Evolutionary conservation across 2,888 invertebrate species (phyloP), one percentile per base, ranked within the genome.

Genomic region (Temnothorax unifasciatus): DNA sequence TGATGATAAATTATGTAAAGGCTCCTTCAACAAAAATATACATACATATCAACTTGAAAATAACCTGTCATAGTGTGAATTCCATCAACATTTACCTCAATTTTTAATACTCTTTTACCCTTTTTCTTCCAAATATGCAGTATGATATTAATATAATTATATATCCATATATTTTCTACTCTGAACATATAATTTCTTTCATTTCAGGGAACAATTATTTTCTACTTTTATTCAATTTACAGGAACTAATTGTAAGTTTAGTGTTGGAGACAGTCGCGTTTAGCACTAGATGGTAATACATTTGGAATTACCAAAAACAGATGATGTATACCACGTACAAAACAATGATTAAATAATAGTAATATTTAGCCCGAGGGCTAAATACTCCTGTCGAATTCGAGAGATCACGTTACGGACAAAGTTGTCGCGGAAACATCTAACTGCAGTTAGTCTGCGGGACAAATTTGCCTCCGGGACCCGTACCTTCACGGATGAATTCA

Each of bases 361-460:
- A 54, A 54, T 54, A 73, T 61, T 38, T 41, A 54, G 41, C 69
- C 29, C 18, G 25, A 59, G 38, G 21, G 59, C 18, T 29, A 29
- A 29, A 29, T 29, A 29, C 3, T 69, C n/a, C 69, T 38, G 38
- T 59, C 79, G 73, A 73, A 73, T 59, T 61, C 25, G 79, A 59
- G 59, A 59, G 59, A 59, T 81, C 79, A 73, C 79, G 64, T 76
- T 52, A 52, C 50, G 69, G 21, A 21, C 71, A 18, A 81, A 81
- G 79, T 81, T 81, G 73, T 38, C 59, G 59, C 38, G 15, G 79
- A 73, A 73, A 81, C 79, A 71, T 81, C 59, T 38, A 81, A 81
- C 79, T 73, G 79, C 79, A 73, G 73, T 81, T 81, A 81, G 50
- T 25, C 34, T 47, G 71, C 59, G 79, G 79, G 47, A 81, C 38